Conservation (phyloP, 2,113 vertebrate species). For the Caloenas nicobarica region DNA sequence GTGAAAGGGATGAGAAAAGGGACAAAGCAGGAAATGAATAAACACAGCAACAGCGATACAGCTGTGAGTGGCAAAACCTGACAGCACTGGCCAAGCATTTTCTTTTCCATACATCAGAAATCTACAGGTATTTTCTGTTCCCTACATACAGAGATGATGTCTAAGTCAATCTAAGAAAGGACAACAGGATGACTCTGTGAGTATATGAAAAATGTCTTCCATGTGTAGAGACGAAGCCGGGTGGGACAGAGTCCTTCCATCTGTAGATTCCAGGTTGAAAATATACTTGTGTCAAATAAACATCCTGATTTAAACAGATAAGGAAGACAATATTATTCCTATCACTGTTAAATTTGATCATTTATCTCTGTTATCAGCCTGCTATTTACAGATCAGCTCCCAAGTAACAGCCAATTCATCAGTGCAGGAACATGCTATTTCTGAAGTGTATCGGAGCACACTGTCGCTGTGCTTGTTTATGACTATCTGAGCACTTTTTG, state of each 20-base stretch:
- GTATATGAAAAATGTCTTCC: background rate
- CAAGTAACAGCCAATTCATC: background rate
- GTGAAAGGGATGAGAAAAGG: background rate
- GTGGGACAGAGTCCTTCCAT: background rate
- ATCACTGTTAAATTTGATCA: background rate
- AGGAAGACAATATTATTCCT: background rate
- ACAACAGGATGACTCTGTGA: background rate
- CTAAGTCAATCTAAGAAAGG: background rate
- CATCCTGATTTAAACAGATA: background rate
- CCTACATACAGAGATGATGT: background rate
- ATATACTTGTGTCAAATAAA: background rate
- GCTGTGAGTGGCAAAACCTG: background rate
- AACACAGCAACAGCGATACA: background rate
- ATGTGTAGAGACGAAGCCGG: background rate
- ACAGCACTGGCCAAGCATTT: background rate
- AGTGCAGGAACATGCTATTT: background rate
- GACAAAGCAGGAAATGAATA: background rate
- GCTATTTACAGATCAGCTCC: background rate
- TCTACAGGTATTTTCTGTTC: background rate
- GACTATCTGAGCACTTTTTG: background rate
- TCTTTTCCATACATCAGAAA: background rate
- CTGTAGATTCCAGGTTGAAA: background rate
- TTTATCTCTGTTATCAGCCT: background rate
- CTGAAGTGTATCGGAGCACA: accelerated
- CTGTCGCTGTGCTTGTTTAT: background rate